phyloP scores from a whole-genome alignment of 2,113 vertebrate species.

The Clarias magur region DNA sequence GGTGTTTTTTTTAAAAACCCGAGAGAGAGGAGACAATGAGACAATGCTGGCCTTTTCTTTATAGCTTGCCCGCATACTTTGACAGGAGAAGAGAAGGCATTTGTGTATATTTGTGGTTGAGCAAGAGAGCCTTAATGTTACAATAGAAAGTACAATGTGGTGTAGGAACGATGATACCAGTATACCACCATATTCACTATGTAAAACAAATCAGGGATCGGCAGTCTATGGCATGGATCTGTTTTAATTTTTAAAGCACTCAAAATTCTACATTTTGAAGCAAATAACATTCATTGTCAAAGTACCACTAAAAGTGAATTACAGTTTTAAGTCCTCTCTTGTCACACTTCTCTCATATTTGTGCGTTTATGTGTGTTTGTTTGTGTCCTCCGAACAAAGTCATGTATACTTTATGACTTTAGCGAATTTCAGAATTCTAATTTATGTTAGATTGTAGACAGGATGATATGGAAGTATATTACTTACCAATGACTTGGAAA shows the following conservation, averaged over 20 bases:
- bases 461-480: constrained; percentile 1
- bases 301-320: constrained; percentile 70
- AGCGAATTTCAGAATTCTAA: constrained; percentile 13
- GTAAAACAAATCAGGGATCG: background rate
- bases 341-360: constrained; percentile 54
- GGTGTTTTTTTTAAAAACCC: background rate
- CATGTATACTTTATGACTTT: background rate
- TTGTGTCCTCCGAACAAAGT: background rate
- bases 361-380: constrained; percentile 21
- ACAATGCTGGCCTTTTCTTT: background rate
- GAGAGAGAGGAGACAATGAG: background rate
- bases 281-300: constrained; percentile 68
- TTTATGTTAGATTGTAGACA: background rate
- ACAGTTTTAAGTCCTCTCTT: constrained; percentile 69
- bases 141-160: background rate
- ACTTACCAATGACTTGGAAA: background rate
- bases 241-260: constrained; percentile 67
- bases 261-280: constrained; percentile 65
- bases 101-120: background rate
- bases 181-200: background rate
- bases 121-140: background rate
- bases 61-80: background rate
- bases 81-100: background rate
- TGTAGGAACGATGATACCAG: background rate
- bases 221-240: constrained; percentile 7